Percentiles rank a stretch among this genome's conserved stretches.
These are phyloP conservation scores for Scortum barcoo DNA, from an alignment of 2,113 vertebrate genomes.

Conservation along the genomic window DNA sequence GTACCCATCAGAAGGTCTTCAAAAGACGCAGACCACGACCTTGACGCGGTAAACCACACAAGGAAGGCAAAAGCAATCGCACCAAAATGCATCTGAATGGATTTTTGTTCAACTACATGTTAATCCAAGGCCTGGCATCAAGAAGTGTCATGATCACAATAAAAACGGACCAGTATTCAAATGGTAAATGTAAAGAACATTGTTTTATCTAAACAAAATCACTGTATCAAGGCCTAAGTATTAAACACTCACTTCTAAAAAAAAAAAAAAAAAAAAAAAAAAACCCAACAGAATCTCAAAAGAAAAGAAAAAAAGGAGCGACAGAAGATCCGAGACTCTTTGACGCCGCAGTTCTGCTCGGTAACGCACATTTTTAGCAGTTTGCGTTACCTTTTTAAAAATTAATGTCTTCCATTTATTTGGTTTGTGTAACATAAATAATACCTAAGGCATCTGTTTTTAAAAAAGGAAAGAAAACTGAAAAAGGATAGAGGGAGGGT, in stretches of 20 bases:
- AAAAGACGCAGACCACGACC: neutral
- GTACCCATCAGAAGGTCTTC: constrained; percentile 34
- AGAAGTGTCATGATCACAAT: constrained; percentile 74
- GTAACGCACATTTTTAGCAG: constrained; percentile 57
- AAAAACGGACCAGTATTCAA: constrained; percentile 79
- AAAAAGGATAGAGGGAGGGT: constrained; percentile 4
- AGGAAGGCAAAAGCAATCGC: constrained; percentile 67
- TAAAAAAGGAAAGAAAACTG: constrained; percentile 29
- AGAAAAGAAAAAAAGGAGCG: constrained; percentile 34
- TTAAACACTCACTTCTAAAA: constrained; percentile 80
- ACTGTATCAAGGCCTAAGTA: constrained; percentile 81
- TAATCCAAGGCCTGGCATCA: constrained; percentile 70
- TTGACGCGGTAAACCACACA: constrained; percentile 30
- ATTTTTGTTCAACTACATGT: constrained; percentile 61
- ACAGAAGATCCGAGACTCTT: constrained; percentile 49
- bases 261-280: neutral
- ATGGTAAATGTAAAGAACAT: constrained; percentile 73
- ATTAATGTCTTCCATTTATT: constrained; percentile 80
- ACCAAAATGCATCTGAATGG: constrained; percentile 65
- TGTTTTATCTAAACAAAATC: constrained; percentile 71
- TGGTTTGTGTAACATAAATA: constrained; percentile 86
- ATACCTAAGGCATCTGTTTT: constrained; percentile 86
- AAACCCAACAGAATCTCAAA: constrained; percentile 63
- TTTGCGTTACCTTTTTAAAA: constrained; percentile 60
- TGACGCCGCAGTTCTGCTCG: constrained; percentile 51